Evolutionary conservation across 2,113 vertebrate genomes (phyloP).

Genomic region (Saguinus imperator): DNA sequence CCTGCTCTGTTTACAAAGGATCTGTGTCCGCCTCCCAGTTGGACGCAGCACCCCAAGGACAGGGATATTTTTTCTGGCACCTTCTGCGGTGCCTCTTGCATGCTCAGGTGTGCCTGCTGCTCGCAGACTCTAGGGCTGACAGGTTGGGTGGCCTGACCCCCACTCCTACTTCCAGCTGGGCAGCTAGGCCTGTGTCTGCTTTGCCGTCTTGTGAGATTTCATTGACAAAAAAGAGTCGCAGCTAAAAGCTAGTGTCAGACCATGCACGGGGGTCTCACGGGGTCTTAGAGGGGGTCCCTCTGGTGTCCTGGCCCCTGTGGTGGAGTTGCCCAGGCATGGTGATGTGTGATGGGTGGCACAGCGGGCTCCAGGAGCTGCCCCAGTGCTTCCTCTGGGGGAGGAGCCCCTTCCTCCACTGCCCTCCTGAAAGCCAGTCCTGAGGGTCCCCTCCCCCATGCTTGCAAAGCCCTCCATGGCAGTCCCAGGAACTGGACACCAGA

Average conservation of each 20-base stretch:
- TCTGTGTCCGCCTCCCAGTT: background rate
- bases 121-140: too few relatives aligned
- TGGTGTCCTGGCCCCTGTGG: background rate
- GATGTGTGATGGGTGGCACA: too few relatives aligned
- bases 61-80: background rate
- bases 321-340: background rate
- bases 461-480: background rate
- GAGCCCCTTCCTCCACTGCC: background rate
- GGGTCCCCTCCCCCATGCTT: background rate
- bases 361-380: too few relatives aligned
- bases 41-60: background rate
- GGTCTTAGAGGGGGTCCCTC: background rate
- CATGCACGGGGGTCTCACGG: accelerated
- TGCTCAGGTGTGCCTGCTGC: too few relatives aligned
- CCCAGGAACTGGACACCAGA: background rate
- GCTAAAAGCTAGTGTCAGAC: background rate
- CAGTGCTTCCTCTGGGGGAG: too few relatives aligned
- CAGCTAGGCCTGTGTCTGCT: background rate
- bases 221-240: background rate
- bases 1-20: too few relatives aligned
- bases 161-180: accelerated
- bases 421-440: background rate
- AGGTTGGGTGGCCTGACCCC: accelerated
- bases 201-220: background rate
- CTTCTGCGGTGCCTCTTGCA: background rate